A percentile compares a stretch with the other conserved stretches of the same genome.
phyloP scores from a whole-genome alignment of 2,888 invertebrate species.

The Gymnoscelis rufifasciata region DNA sequence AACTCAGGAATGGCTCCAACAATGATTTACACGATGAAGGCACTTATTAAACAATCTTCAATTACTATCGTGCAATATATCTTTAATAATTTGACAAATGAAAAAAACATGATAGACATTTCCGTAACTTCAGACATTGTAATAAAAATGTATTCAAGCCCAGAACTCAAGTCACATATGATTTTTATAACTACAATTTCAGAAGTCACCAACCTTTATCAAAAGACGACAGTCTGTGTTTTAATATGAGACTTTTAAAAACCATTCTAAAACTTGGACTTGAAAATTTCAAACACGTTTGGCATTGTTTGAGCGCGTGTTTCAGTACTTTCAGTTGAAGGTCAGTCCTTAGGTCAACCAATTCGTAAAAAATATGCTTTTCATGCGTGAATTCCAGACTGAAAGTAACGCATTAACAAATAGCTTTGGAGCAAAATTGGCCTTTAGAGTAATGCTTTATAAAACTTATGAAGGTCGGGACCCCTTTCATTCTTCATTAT shows the following conservation, averaged over 20 bases:
- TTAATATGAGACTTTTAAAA: background rate
- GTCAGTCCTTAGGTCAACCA: constrained; percentile 8
- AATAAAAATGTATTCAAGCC: too few relatives aligned
- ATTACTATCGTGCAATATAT: too few relatives aligned
- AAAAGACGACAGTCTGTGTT: too few relatives aligned
- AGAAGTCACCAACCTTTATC: too few relatives aligned
- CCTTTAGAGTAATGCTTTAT: constrained; percentile 38
- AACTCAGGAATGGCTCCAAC: too few relatives aligned
- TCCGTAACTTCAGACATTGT: too few relatives aligned
- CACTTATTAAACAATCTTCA: too few relatives aligned
- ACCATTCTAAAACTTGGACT: constrained; percentile 45
- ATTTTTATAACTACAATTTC: too few relatives aligned
- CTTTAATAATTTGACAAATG: too few relatives aligned
- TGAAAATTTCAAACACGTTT: background rate
- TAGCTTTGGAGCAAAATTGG: constrained; percentile 43
- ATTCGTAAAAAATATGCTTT: constrained; percentile 7
- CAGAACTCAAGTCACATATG: too few relatives aligned
- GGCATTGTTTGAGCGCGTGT: constrained; percentile 4
- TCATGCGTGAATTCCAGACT: constrained; percentile 13
- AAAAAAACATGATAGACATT: too few relatives aligned
- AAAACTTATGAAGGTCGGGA: constrained; percentile 36
- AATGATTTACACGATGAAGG: too few relatives aligned
- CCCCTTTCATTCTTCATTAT: constrained; percentile 18
- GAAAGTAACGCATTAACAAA: constrained; percentile 41
- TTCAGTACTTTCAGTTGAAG: constrained; percentile 1